phyloP scores from a whole-genome alignment of 2,113 vertebrate genomes.

The Leptobrachium leishanense region DNA sequence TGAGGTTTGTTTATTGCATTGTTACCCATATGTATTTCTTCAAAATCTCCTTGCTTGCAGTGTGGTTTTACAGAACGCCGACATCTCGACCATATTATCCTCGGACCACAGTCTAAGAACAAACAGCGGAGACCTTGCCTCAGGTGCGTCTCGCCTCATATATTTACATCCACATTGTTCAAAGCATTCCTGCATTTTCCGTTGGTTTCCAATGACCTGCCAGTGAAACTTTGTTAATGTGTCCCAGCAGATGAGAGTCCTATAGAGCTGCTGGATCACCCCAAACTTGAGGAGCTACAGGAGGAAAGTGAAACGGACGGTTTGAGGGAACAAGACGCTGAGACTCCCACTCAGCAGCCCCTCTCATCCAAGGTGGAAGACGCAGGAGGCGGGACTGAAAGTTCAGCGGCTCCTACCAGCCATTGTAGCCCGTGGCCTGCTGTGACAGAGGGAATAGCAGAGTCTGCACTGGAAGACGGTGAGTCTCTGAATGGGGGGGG shows the following conservation, averaged over 20 bases:
- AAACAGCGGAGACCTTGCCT: constrained; percentile 29
- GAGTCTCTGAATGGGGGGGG: constrained; percentile 27
- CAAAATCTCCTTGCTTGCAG: neutral
- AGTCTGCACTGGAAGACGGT: constrained; percentile 70
- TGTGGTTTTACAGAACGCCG: constrained; percentile 43
- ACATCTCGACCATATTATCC: neutral
- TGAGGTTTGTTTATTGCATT: no score
- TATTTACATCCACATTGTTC: no score
- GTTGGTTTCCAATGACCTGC: neutral
- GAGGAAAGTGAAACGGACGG: constrained; percentile 41
- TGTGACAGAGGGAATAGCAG: constrained; percentile 52
- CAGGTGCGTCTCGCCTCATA: constrained; percentile 31
- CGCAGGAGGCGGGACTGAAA: neutral
- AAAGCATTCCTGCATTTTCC: no score
- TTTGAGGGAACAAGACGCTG: constrained; percentile 44
- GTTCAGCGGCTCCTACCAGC: neutral
- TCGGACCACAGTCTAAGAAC: neutral
- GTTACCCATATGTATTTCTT: no score
- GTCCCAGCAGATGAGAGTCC: constrained; percentile 22
- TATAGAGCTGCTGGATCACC: neutral
- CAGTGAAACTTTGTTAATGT: neutral
- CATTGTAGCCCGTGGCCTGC: constrained; percentile 39
- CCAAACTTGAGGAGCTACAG: neutral
- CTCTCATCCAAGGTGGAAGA: neutral
- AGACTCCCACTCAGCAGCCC: constrained; percentile 21